Base-by-base conservation (phyloP, 1,140 invertebrate species). In the Brachionus angularis region DNA sequence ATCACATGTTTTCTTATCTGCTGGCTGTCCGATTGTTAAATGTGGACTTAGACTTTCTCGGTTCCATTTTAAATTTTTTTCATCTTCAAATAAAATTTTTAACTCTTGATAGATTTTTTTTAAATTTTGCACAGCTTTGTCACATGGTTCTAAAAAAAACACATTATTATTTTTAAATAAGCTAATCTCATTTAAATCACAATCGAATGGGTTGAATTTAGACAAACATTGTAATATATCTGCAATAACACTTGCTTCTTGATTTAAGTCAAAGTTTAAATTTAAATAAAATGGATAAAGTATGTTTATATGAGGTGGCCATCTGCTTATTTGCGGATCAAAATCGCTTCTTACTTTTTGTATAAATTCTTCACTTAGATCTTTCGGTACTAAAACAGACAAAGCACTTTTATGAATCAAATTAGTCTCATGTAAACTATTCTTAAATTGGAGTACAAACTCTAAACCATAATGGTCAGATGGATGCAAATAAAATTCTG, bases 391-490 rank as follows among this genome's bases (percentile, higher is more conserved):
- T 50, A 70, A 33, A 0, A 70, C 50, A 36, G 39, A 16, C 18
- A 67, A 67, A 23, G 42, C 33, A 44, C 62, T 67, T 50, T 67
- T 67, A 34, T 67, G 62, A 2, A 67, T 42, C 10, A 67, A 8
- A 10, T 46, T 67, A 1, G 34, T 8, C 14, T 46, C 1, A 18
- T 46, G 12, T 7, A 31, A 29, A 46, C 34, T 62, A 27, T 3
- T 36, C 8, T 25, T 1, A 70, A 70, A 70, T 27, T 49, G 21
- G 25, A 70, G 23, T 16, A 34, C 21, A 16, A 42, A 50, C 14
- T 50, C 44, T 25, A 70, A 25, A 12, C 46, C 64, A 70, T 70
- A 70, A 23, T 70, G 64, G 52, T 70, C 64, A 47, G 64, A 70
- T 4, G 25, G 16, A 42, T 52, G 5, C 33, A 70, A 67, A 42